phyloP scores from a whole-genome alignment of 2,113 vertebrate genomes.

The Nibea coibor region DNA sequence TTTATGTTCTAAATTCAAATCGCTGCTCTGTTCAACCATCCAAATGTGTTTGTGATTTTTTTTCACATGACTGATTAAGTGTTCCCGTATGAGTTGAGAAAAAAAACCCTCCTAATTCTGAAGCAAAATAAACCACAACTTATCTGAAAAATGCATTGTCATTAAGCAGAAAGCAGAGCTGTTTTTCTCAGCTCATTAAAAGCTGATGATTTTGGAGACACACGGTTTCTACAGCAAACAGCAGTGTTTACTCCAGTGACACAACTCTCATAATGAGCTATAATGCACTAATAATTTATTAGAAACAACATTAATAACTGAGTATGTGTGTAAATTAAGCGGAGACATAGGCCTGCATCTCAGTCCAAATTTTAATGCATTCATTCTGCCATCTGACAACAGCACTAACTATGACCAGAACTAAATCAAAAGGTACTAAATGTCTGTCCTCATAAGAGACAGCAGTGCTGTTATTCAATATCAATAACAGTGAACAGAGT shows the following conservation, averaged over 20 bases:
- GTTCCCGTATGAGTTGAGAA: not conserved
- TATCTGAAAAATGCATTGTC: not conserved
- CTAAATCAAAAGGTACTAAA: not conserved
- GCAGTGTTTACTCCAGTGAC: not conserved
- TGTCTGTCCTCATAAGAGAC: not conserved
- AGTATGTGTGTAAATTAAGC: not conserved
- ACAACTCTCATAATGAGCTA: not conserved
- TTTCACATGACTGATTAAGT: not conserved
- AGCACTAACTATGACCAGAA: not conserved
- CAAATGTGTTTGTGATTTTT: not conserved
- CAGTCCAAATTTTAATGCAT: not conserved
- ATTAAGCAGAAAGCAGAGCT: not conserved
- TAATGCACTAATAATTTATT: not conserved
- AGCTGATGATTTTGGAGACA: not conserved
- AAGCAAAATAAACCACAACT: not conserved
- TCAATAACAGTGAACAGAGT: not conserved
- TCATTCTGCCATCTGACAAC: not conserved
- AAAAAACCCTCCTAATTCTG: not conserved
- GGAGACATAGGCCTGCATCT: not conserved
- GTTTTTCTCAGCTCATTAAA: not conserved
- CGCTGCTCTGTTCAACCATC: not conserved
- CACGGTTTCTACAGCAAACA: not conserved
- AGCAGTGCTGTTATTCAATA: slow-evolving; percentile 1
- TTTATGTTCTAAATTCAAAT: not conserved
- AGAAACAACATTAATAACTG: too few relatives aligned